Conservation (phyloP, 2,113 vertebrate species). For the Trochalopteron elliotii region DNA sequence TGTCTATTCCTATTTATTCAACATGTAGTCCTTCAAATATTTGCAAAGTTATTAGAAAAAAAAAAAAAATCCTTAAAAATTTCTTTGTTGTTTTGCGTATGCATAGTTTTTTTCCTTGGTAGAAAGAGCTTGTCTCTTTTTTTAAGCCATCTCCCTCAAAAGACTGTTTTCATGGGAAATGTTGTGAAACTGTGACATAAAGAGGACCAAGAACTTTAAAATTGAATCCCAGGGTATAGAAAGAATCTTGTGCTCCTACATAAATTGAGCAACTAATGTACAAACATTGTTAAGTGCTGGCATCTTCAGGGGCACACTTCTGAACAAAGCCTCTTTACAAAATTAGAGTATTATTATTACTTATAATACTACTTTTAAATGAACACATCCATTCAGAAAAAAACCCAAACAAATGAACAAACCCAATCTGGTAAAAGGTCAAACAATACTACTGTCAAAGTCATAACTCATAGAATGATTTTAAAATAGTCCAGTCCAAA, state of each 20-base stretch:
- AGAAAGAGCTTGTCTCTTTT: not conserved
- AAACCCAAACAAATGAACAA: not conserved
- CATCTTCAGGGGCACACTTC: not conserved
- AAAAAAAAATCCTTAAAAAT: not conserved
- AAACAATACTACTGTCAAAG: not conserved
- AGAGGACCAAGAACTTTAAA: not conserved
- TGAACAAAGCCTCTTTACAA: not conserved
- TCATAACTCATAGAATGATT: not conserved
- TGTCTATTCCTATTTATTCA: not conserved
- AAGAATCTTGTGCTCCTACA: not conserved
- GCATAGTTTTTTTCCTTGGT: not conserved
- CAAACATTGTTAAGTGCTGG: not conserved
- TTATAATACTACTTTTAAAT: not conserved
- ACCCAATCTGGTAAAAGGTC: not conserved
- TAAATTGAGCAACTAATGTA: not conserved
- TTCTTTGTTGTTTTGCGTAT: not conserved
- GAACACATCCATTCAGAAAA: not conserved
- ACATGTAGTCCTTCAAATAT: not conserved
- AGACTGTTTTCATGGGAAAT: not conserved
- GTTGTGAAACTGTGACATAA: not conserved
- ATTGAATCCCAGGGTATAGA: not conserved
- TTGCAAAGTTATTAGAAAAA: not conserved
- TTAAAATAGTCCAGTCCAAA: not conserved
- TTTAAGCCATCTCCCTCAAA: not conserved
- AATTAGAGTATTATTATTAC: not conserved